Evolutionary conservation across 2,888 invertebrate genomes (phyloP), one percentile per base, ranked within the genome.

Genomic region (Melieria picta): DNA sequence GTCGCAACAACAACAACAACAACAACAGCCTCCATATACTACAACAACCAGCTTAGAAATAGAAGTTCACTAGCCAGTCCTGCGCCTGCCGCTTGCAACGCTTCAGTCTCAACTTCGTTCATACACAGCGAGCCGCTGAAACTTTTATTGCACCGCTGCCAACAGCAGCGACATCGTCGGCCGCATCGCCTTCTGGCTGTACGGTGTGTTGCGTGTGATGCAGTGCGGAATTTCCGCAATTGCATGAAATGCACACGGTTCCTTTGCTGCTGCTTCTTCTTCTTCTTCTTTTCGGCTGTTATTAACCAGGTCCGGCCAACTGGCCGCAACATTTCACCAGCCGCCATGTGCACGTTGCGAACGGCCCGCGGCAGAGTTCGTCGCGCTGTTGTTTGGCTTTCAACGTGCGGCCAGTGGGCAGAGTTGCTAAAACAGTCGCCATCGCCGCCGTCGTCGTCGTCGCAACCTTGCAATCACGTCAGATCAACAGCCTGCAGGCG

Each of bases 391-490:
- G 10, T 48, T 16, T 13, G 4, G n/a, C 58, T 47, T 60, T 4
- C 6, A 11, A n/a, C 42, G 43, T 13, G 52, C 42, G 66, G 46
- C 42, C 60, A 50, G 67, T 67, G 56, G 56, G 62, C 69, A 61
- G 69, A 69, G 46, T 62, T 63, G 63, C 16, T 62, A 69, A 63
- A 69, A 69, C 56, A 63, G 56, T 30, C 43, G 52, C 52, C 10
- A n/a, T n/a, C 10, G n/a, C 52, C 10, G 52, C 42, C 47, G 48
- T n/a, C 52, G 52, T 50, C 52, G 52, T n/a, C 10, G 52, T n/a
- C 10, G 47, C 47, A 63, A 47, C 42, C 63, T 55, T 30, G 47
- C 62, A 62, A 55, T 69, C 62, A 55, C 61, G 30, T 46, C n/a
- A 61, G 62, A 69, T 69, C 62, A 68, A 46, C 66, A 67, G 43